Evolutionary conservation across 2,888 invertebrate species (phyloP).

Genomic region (Lasioglossum morio): DNA sequence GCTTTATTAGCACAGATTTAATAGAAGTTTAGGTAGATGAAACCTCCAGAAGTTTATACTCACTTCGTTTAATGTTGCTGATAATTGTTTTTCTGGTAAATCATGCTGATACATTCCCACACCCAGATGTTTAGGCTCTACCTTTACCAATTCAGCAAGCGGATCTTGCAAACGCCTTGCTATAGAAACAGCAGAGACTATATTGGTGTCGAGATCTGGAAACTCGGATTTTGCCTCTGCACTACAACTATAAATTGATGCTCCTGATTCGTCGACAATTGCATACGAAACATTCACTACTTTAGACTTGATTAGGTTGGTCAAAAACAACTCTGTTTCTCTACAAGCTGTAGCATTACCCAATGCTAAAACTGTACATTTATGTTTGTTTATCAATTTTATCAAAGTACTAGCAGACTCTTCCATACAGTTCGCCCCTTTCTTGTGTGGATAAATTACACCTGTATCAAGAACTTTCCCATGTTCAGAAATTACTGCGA

Average conservation of each 20-base stretch:
- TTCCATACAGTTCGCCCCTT: conserved; percentile 54
- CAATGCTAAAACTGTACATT: conserved; percentile 92
- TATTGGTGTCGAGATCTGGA: conserved; percentile 92
- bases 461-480: conserved; percentile 89
- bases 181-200: conserved; percentile 91
- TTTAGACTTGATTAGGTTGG: conserved; percentile 86
- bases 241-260: conserved; percentile 96
- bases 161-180: conserved; percentile 96
- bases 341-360: conserved; percentile 97
- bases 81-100: conserved; percentile 91
- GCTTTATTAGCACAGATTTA: not conserved
- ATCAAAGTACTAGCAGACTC: conserved; percentile 82
- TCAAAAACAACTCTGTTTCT: conserved; percentile 92
- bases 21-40: not conserved
- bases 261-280: conserved; percentile 96
- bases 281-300: conserved; percentile 89
- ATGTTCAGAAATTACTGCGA: conserved; percentile 91
- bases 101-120: conserved; percentile 99
- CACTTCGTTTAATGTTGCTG: conserved; percentile 89
- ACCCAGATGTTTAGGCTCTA: conserved; percentile 96
- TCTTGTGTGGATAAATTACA: conserved; percentile 88
- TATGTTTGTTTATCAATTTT: conserved; percentile 86
- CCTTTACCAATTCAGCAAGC: conserved; percentile 95
- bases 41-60: conserved; percentile 47
- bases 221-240: conserved; percentile 93